Evolutionary conservation across 2,888 invertebrate genomes (phyloP).

Genomic region (Apotomis turbidana): DNA sequence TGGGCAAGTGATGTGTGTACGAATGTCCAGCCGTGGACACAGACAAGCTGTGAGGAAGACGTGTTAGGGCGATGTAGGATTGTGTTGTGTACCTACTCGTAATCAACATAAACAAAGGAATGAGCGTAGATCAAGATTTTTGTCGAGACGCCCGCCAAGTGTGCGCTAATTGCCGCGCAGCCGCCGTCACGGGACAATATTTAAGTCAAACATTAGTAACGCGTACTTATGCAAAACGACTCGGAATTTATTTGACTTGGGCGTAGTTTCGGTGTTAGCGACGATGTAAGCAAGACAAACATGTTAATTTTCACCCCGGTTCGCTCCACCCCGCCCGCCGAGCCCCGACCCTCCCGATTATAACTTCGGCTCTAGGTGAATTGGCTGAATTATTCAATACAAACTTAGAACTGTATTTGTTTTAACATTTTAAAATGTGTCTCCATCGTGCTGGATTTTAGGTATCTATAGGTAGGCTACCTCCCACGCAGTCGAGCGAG

Average conservation of each 20-base stretch:
- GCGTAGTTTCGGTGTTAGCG: conserved; percentile 78
- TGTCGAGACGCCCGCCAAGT: conserved; percentile 56
- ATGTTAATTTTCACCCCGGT: conserved; percentile 76
- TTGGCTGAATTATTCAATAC: conserved; percentile 67
- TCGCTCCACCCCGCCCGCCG: conserved; percentile 43
- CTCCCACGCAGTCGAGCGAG: no score
- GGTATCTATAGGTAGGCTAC: background rate
- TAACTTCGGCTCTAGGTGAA: conserved; percentile 50
- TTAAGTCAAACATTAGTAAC: conserved; percentile 74
- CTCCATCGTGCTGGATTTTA: background rate
- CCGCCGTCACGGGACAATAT: conserved; percentile 53
- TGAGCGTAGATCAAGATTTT: background rate
- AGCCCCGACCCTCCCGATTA: conserved; percentile 52
- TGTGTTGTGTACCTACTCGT: no score
- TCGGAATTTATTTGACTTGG: conserved; percentile 81
- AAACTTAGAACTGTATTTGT: conserved; percentile 70
- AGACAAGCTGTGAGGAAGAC: no score
- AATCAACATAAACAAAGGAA: background rate
- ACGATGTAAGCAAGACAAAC: conserved; percentile 82
- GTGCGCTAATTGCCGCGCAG: conserved; percentile 71
- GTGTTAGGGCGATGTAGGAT: conserved; percentile 43
- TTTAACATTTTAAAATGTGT: conserved; percentile 45
- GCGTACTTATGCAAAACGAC: conserved; percentile 77
- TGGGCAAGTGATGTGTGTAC: no score
- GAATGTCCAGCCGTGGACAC: no score